Conservation (phyloP, 2,888 invertebrate species). For the Laothoe populi region DNA sequence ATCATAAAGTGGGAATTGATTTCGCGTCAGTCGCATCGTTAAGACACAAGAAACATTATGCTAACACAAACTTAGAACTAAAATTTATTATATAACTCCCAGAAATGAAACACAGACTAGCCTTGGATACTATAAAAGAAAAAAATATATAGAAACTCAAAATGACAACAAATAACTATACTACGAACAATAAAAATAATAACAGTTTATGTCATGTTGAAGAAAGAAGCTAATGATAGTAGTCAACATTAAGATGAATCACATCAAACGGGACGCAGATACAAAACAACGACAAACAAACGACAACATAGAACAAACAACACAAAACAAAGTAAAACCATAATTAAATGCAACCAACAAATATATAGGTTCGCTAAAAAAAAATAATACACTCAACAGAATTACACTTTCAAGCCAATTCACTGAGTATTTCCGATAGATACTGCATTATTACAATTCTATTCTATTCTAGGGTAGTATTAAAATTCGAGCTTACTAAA, state of each 20-base stretch:
- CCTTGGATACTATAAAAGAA: neutral
- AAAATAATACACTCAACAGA: slow-evolving; percentile 3
- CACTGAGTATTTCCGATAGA: neutral
- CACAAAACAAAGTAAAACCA: slow-evolving; percentile 24
- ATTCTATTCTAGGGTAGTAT: neutral
- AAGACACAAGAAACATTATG: slow-evolving; percentile 2
- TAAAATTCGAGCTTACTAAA: neutral
- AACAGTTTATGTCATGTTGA: neutral
- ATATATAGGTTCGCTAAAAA: neutral
- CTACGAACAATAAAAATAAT: neutral
- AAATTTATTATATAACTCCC: neutral
- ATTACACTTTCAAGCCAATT: neutral
- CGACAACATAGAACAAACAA: slow-evolving; percentile 31
- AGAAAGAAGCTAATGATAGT: neutral
- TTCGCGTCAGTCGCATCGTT: neutral
- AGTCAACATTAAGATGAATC: neutral
- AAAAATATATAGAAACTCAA: neutral
- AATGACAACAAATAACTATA: neutral
- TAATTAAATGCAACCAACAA: slow-evolving; percentile 35
- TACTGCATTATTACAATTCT: neutral
- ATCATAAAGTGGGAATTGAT: neutral
- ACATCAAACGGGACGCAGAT: neutral
- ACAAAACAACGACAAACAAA: slow-evolving; percentile 16
- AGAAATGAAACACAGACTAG: slow-evolving; percentile 3
- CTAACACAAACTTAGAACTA: neutral